Conservation (phyloP, 2,797 vertebrate genomes). For the Choloepus didactylus region DNA sequence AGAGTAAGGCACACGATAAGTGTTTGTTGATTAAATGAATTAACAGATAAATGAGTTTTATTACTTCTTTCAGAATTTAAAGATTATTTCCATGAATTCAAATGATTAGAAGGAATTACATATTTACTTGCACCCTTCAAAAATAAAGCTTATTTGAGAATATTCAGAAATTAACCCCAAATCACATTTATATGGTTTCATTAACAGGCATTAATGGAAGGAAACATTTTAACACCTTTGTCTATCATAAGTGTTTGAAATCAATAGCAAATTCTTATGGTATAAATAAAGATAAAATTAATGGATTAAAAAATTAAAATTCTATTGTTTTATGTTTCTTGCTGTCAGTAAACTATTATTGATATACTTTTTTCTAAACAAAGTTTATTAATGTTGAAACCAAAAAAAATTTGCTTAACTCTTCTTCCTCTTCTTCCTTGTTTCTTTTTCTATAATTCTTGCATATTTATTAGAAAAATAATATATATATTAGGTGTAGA, state of each 20-base stretch:
- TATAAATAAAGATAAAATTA: not conserved
- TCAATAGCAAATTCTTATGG: constrained; percentile 6
- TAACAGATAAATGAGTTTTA: not conserved
- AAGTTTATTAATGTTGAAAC: constrained; percentile 11
- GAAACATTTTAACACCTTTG: not conserved
- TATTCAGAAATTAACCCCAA: constrained; percentile 41
- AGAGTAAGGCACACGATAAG: not conserved
- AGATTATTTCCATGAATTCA: constrained; percentile 24
- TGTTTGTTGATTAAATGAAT: not conserved
- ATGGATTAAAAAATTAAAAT: not conserved
- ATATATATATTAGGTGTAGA: not conserved
- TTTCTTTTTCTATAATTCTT: not conserved
- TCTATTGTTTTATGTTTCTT: not conserved
- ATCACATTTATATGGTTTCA: not conserved
- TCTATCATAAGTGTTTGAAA: not conserved
- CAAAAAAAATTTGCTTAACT: not conserved
- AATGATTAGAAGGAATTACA: not conserved
- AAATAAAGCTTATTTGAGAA: constrained; percentile 15
- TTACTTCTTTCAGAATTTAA: constrained; percentile 1
- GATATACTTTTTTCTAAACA: not conserved
- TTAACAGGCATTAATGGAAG: not conserved
- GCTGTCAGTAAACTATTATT: not conserved
- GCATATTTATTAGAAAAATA: constrained; percentile 7
- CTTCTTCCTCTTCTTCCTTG: not conserved
- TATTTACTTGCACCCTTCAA: not conserved